Evolutionary conservation across 2,797 vertebrate species (phyloP).

Genomic region (Tokudaia muenninki): DNA sequence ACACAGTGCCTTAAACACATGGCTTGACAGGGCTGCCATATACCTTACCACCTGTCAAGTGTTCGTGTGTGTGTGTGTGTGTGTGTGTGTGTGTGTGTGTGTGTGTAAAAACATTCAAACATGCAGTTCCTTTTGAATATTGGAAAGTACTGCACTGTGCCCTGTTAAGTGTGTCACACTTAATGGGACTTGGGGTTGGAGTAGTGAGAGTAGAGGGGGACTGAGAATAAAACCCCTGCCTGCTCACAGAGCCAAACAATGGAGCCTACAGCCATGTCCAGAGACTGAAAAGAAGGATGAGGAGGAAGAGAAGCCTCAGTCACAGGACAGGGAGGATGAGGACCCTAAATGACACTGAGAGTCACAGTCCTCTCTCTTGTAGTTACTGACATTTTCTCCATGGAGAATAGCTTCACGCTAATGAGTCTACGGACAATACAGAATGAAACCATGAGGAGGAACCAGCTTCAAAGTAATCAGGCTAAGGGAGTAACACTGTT

Average conservation of each 20-base stretch:
- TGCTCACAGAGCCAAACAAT: too few relatives aligned
- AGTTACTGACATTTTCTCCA: background rate
- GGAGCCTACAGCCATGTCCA: background rate
- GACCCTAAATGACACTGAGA: too few relatives aligned
- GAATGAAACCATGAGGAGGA: background rate
- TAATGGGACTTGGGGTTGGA: background rate
- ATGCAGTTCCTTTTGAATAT: background rate
- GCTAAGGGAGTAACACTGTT: background rate
- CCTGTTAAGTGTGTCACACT: background rate
- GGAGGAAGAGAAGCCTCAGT: too few relatives aligned
- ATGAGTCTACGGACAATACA: background rate
- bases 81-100: background rate
- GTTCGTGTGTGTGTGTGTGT: background rate
- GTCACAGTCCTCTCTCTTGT: background rate
- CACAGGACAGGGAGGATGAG: background rate
- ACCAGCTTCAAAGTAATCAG: background rate
- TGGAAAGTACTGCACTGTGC: background rate
- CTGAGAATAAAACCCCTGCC: fast-evolving
- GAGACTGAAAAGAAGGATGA: background rate
- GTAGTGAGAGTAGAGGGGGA: fast-evolving
- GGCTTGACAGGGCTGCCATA: too few relatives aligned
- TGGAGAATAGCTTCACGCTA: background rate
- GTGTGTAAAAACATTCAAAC: background rate
- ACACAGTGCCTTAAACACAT: background rate
- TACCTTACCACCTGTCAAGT: background rate